phyloP scores from a whole-genome alignment of 1,140 invertebrate species.

The Drosophila truncata region DNA sequence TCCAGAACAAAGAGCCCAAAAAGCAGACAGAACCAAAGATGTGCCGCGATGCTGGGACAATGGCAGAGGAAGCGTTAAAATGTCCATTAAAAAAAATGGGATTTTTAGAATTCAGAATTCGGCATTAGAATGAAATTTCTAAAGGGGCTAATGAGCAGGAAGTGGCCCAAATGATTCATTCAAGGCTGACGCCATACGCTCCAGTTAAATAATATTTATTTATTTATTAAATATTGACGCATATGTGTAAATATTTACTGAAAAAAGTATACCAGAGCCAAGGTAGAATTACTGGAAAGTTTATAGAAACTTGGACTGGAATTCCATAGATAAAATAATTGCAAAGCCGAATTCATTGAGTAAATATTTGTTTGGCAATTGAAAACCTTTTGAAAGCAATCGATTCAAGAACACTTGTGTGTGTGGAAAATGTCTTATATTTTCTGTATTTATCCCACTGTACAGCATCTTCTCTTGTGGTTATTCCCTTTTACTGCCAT shows the following conservation, averaged over 20 bases:
- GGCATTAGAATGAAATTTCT: not conserved
- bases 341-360: not conserved
- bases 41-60: constrained; percentile 18
- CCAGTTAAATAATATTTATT: constrained; percentile 26
- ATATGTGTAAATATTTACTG: constrained; percentile 41
- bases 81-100: constrained; percentile 8
- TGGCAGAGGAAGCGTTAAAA: constrained; percentile 15
- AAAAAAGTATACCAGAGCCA: constrained; percentile 19
- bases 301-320: constrained; percentile 6
- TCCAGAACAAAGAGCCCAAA: constrained; percentile 38
- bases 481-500: constrained; percentile 5
- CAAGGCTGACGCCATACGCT: constrained; percentile 19
- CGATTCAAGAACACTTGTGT: not conserved
- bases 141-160: constrained; percentile 27
- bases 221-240: not conserved
- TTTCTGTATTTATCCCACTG: constrained; percentile 4
- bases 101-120: constrained; percentile 2
- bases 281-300: constrained; percentile 24
- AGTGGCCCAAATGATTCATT: constrained; percentile 26
- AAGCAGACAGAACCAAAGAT: constrained; percentile 18
- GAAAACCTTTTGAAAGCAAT: constrained; percentile 1
- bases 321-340: constrained; percentile 8
- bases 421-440: not conserved
- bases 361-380: constrained; percentile 25
- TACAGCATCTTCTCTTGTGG: constrained; percentile 12